Base-by-base conservation (phyloP, 1,140 invertebrate genomes). In the Drosophila aff. region DNA sequence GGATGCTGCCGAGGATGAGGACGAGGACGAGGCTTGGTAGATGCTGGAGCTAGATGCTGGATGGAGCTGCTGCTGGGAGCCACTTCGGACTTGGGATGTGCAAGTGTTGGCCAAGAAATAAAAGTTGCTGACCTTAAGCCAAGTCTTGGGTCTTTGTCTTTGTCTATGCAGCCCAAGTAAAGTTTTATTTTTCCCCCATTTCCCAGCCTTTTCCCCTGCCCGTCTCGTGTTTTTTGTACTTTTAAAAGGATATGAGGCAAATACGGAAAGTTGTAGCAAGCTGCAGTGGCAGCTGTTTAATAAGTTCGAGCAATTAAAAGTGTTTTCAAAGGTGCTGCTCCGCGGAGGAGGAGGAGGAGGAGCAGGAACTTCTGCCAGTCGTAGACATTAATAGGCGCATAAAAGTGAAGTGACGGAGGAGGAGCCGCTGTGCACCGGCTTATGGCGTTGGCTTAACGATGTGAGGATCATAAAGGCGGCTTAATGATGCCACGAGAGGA, bases 41-140 rank as follows among this genome's bases (percentile, higher is more conserved):
- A 33, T 67, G 65, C 28, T 10, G 38, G 55, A 47, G 82, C 71
- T 76, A 31, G 61, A 33, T 46, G 82, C 71, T 76, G 21, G 60
- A 33, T 46, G 53, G 23, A 36, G 41, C 46, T 47, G 64, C 36
- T 46, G 82, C 78, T 85, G 49, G 59, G 31, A 84, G 84, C 81
- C 81, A 81, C 83, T 89, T 87, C 84, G 89, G 81, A 79, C 75
- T 43, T 41, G 65, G 53, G 67, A 69, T 71, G 55, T 62, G 74
- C 85, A 87, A 89, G 84, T 89, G 84, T 89, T 89, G 85, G 85
- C 84, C 75, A 89, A 89, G 84, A 89, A 90, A 87, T 87, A 87
- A 87, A 87, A 87, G 83, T 87, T 87, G 84, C 84, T 87, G 84
- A 87, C 84, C 84, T 87, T 87, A 87, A 82, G 67, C 75, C 49